Conservation (phyloP, 1,140 invertebrate species). For the Drosophila erecta region DNA sequence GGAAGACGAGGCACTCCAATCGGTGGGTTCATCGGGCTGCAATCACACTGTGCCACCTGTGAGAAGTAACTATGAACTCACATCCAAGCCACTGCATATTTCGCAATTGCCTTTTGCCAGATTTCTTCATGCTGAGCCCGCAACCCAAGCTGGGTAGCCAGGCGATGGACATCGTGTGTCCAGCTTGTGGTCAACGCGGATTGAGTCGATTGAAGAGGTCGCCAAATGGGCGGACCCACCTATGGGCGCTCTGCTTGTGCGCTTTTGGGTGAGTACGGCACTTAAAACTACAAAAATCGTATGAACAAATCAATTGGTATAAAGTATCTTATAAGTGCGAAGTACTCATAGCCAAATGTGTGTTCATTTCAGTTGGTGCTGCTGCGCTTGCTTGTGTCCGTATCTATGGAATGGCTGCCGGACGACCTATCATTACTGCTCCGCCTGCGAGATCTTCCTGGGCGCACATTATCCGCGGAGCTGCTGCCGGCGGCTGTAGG, state of each 20-base stretch:
- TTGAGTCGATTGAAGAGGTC: constrained; percentile 16
- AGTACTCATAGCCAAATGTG: neutral
- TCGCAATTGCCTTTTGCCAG: neutral
- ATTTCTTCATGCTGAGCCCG: constrained; percentile 23
- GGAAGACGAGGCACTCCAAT: neutral
- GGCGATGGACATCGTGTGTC: constrained; percentile 44
- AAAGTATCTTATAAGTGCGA: neutral
- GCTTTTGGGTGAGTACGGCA: constrained; percentile 38
- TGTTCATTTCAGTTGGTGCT: constrained; percentile 44
- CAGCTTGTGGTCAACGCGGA: constrained; percentile 51
- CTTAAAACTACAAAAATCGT: too few species aligned
- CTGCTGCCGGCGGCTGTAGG: constrained; percentile 3
- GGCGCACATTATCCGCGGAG: constrained; percentile 48
- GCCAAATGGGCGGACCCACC: constrained; percentile 28
- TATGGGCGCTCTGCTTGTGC: constrained; percentile 49
- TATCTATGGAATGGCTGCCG: constrained; percentile 44
- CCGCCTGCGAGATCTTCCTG: constrained; percentile 42
- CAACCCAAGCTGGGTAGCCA: constrained; percentile 38
- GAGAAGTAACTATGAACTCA: neutral
- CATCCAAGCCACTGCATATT: too few species aligned
- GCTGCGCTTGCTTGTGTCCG: constrained; percentile 56
- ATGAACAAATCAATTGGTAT: too few species aligned
- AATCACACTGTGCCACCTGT: constrained; percentile 4
- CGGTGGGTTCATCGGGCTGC: neutral
- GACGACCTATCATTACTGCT: constrained; percentile 55